Base-by-base conservation (phyloP, 2,888 invertebrate genomes). In the Coenonympha arcania region DNA sequence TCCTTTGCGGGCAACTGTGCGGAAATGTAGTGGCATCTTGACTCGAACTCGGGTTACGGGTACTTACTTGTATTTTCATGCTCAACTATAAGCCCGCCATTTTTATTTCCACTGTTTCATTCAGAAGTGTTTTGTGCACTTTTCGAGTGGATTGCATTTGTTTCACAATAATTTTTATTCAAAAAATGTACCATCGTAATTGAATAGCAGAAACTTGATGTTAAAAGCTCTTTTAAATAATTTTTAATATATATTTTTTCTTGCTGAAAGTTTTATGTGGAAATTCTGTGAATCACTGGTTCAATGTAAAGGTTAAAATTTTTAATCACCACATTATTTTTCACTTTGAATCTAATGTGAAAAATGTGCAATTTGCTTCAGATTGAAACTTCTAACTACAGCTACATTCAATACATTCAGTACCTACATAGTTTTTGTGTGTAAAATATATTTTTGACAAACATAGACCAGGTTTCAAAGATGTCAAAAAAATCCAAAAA, bases 11-110 rank as follows among this genome's bases (percentile, higher is more conserved):
- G 65, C 66, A 76, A 69, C 70, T 66, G 68, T 57, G 71, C 65
- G 69, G 67, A 69, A 69, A 65, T 60, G 64, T 64, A 76, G 75
- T 63, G 71, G 68, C 74, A 66, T 76, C 76, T 79, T 74, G 74
- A 77, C 69, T 73, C 68, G 59, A 68, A 71, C 64, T 69, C 64
- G 60, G 64, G 63, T 68, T 64, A 68, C 64, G 60, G 64, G 63
- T 68, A 68, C 72, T 74, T 62, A 62, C 61, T 63, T 60, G 59
- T 65, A 65, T 69, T 75, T 69, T 68, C 68, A 69, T 71, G 73
- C 64, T 60, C 62, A 61, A 62, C 65, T 65, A 64, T 62, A 57
- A 64, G 58, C 52, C 64, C 58, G 64, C 65, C 63, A 64, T 66
- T 62, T 60, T 64, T 63, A 61, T 66, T 65, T 63, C 61, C 59